Percentiles rank a stretch among this genome's conserved stretches.
Conservation (phyloP, 2,888 invertebrate genomes). For the Hydraecia micacea region DNA sequence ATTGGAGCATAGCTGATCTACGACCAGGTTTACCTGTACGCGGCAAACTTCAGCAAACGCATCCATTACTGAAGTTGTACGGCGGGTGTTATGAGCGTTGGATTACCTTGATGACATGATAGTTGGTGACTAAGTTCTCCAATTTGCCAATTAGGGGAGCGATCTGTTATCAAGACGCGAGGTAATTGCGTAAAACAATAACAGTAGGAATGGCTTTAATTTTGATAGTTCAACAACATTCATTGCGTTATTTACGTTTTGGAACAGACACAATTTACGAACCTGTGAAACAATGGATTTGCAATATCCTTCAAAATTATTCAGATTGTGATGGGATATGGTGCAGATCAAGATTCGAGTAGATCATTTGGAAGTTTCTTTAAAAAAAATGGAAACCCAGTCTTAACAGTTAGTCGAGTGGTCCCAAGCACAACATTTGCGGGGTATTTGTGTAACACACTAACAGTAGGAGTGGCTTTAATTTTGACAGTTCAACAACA, state of each 20-base stretch:
- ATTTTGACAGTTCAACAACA: background rate
- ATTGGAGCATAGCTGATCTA: conserved; percentile 57
- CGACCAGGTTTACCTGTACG: conserved; percentile 49
- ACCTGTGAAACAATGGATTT: background rate
- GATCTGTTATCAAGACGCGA: background rate
- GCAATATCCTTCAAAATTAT: background rate
- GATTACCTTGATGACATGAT: conserved; percentile 41
- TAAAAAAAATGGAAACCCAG: no score
- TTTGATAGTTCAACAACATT: background rate
- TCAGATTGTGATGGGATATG: no score
- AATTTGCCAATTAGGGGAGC: conserved; percentile 38
- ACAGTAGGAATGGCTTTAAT: background rate
- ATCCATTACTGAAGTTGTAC: conserved; percentile 56
- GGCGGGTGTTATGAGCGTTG: conserved; percentile 13
- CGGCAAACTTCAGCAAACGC: conserved; percentile 52
- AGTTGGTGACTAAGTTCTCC: conserved; percentile 33
- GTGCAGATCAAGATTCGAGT: no score
- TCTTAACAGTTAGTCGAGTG: no score
- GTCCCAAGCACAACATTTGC: no score
- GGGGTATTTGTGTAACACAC: background rate
- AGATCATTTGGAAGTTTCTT: no score
- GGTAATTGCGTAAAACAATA: background rate
- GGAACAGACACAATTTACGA: background rate
- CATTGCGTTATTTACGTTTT: background rate
- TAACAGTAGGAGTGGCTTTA: background rate